Percentiles rank a stretch among this genome's conserved stretches.
Conservation (phyloP, 2,113 vertebrate species). For the Mellivora capensis region DNA sequence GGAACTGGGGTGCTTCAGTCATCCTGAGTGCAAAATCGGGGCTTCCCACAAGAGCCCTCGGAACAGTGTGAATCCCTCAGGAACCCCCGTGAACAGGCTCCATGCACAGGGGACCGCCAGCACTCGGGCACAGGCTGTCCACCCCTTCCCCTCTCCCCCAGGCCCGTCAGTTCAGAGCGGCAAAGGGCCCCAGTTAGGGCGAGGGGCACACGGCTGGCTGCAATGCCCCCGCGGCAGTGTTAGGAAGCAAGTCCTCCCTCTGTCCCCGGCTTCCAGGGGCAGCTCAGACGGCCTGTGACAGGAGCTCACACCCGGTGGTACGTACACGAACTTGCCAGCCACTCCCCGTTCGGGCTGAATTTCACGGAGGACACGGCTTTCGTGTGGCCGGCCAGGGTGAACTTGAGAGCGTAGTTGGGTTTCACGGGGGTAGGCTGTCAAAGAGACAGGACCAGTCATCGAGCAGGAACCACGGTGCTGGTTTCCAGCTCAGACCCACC, state of each 20-base stretch:
- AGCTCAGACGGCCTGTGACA: too few relatives aligned
- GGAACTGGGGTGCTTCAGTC: neutral
- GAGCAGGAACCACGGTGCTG: rapidly evolving
- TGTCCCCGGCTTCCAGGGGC: rapidly evolving
- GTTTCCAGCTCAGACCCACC: neutral
- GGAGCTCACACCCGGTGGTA: neutral
- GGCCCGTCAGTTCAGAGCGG: rapidly evolving
- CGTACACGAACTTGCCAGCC: slow-evolving; percentile 99
- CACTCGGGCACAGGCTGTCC: rapidly evolving
- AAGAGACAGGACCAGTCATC: neutral
- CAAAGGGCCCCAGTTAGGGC: neutral
- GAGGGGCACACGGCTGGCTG: rapidly evolving
- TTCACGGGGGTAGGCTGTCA: slow-evolving; percentile 94
- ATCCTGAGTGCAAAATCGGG: rapidly evolving
- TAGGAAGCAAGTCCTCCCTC: neutral
- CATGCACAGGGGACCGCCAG: rapidly evolving
- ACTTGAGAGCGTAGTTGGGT: slow-evolving; percentile 98
- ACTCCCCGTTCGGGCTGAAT: slow-evolving; percentile 98
- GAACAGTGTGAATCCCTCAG: rapidly evolving
- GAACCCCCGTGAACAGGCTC: too few relatives aligned
- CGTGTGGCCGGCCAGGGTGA: slow-evolving; percentile 97
- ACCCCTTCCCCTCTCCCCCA: too few relatives aligned
- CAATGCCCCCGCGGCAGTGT: rapidly evolving
- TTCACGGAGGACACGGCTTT: slow-evolving; percentile 99
- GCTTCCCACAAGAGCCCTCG: neutral